Percentiles rank a stretch among this genome's conserved stretches.
phyloP scores from a whole-genome alignment of 2,113 vertebrate genomes.

The Athene noctua region DNA sequence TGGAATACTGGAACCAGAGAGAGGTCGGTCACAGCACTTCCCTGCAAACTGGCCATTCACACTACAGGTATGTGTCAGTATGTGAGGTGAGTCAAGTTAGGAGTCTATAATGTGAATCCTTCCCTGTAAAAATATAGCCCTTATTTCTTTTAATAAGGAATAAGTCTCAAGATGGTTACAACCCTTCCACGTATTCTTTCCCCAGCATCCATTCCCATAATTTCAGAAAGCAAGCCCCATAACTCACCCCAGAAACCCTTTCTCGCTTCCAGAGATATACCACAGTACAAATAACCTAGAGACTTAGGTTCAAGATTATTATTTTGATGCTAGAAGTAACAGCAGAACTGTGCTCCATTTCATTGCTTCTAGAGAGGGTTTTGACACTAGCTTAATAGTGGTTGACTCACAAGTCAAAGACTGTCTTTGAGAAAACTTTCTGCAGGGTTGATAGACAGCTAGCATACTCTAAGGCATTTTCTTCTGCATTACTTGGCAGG shows the following conservation, averaged over 20 bases:
- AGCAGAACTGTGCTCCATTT: not conserved
- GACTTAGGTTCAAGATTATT: not conserved
- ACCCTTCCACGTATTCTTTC: not conserved
- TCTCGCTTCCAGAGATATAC: not conserved
- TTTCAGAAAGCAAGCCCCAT: not conserved
- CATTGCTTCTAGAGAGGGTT: not conserved
- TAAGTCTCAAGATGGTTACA: not conserved
- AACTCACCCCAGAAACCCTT: not conserved
- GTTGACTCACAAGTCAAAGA: slow-evolving; percentile 54
- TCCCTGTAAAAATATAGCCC: not conserved
- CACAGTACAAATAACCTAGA: not conserved
- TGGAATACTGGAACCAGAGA: not conserved
- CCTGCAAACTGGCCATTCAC: not conserved
- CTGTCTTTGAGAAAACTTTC: slow-evolving; percentile 55
- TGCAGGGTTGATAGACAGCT: slow-evolving; percentile 46
- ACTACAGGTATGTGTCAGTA: not conserved
- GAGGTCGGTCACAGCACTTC: accelerated
- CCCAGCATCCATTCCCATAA: not conserved
- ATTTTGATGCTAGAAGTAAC: not conserved
- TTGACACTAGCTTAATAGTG: not conserved
- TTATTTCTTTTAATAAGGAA: not conserved
- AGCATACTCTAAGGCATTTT: slow-evolving; percentile 60
- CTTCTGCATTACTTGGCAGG: slow-evolving; percentile 68
- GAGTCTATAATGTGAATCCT: not conserved
- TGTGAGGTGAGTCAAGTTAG: not conserved